Base-by-base conservation (phyloP, 2,888 invertebrate species). In the Drosophila rellima region DNA sequence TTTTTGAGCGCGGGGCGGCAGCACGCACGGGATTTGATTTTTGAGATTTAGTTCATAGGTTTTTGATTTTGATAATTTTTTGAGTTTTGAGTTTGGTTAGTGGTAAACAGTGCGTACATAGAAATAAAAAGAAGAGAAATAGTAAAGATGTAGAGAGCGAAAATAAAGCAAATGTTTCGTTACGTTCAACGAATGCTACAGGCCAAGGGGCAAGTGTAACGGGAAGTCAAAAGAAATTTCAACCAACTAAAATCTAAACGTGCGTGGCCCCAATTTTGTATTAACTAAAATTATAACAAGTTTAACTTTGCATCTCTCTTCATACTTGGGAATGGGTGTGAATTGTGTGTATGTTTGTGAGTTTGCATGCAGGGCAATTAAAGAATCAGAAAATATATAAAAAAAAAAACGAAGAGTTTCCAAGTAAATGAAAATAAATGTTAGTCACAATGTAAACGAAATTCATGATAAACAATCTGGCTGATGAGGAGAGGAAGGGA, bases 61-160 rank as follows among this genome's bases (percentile, higher is more conserved):
- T 72, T 77, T 80, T 79, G 63, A 65, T 68, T 67, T 80, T 65
- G 47, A 55, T 60, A 64, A 63, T 56, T 35, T 35, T 56, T 57
- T 57, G 26, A 47, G 37, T 52, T 54, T 55, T 73, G 56, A 72
- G 55, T 73, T 83, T 85, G 60, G 87, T 80, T 86, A 82, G 88
- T 88, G 83, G 87, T 74, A 80, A 86, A 84, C 84, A 84, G 89
- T 88, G 89, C 84, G 88, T 83, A 89, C 90, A 89, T 89, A 89
- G 90, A 89, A 89, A 89, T 90, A 90, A 89, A 88, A 88, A 78
- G 82, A 87, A 90, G 75, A 80, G 78, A 87, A 89, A 86, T 66
- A 87, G 88, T 85, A 88, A 87, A 82, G 73, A 78, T 83, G 74
- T 82, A 84, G 78, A 88, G 72, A 82, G 80, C 74, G 76, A 87